Percentiles rank a stretch among this genome's conserved stretches.
Conservation (phyloP, 2,888 invertebrate species). For the Dryocosmus kuriphilus region DNA sequence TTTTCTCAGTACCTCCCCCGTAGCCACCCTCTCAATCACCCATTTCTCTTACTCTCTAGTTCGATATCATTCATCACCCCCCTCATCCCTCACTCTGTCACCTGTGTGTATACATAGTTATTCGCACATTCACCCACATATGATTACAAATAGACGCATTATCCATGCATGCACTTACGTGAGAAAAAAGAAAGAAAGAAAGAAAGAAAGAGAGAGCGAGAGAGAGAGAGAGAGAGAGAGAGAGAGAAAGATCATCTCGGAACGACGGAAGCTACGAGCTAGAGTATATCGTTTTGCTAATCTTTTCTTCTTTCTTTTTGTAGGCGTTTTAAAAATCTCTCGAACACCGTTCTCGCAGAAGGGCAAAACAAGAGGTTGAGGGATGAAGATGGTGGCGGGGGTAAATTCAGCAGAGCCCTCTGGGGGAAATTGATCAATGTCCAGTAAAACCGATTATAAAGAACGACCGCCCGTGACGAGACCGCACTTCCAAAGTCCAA, state of each 20-base stretch:
- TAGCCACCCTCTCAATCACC: not conserved
- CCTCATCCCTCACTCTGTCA: not conserved
- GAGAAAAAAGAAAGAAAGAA: too few relatives aligned
- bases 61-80: constrained; percentile 25
- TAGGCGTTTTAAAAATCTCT: not conserved
- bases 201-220: too few relatives aligned
- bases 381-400: constrained; percentile 2
- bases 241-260: constrained; percentile 42
- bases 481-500: constrained; percentile 14
- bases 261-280: constrained; percentile 41
- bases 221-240: not conserved
- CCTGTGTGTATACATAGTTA: not conserved
- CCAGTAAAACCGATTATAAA: constrained; percentile 64
- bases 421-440: constrained; percentile 65
- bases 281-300: constrained; percentile 50
- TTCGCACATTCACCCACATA: not conserved
- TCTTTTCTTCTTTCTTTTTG: constrained; percentile 30
- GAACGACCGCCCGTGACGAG: constrained; percentile 24
- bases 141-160: constrained; percentile 2
- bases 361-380: constrained; percentile 14
- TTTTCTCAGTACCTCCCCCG: constrained; percentile 26
- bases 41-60: constrained; percentile 38
- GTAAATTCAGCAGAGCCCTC: constrained; percentile 47
- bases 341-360: not conserved
- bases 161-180: not conserved